phyloP scores from a whole-genome alignment of 1,140 invertebrate species.

The Pseudomyrmex cubaensis region DNA sequence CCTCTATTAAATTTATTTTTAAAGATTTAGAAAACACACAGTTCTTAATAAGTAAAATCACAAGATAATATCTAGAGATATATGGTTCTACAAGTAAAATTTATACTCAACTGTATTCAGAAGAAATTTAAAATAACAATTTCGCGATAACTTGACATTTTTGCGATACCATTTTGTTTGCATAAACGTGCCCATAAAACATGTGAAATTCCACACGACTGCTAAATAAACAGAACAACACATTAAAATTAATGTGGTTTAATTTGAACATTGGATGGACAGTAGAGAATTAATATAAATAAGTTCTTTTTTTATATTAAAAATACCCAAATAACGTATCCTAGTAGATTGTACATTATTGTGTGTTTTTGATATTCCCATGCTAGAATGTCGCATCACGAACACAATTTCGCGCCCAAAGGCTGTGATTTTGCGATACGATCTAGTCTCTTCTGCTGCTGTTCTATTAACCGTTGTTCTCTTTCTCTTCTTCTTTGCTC shows the following conservation, averaged over 20 bases:
- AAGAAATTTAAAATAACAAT: no score
- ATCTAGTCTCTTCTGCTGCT: conserved; percentile 84
- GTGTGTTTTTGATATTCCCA: conserved; percentile 35
- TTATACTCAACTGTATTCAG: no score
- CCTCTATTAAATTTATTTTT: conserved; percentile 7
- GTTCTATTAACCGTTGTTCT: conserved; percentile 82
- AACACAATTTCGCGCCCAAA: conserved; percentile 83
- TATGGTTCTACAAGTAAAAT: not conserved
- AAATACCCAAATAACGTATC: conserved; percentile 14
- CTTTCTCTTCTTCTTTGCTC: conserved; percentile 84
- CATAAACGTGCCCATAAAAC: no score
- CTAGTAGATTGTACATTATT: conserved; percentile 32
- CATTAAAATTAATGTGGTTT: not conserved
- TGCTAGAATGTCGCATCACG: conserved; percentile 75
- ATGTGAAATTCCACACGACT: not conserved
- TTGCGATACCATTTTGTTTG: no score
- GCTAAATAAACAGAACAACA: not conserved
- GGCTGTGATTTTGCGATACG: conserved; percentile 79
- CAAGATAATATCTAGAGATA: not conserved
- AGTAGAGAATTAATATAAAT: conserved; percentile 12
- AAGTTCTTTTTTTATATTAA: conserved; percentile 13
- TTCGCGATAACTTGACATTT: no score
- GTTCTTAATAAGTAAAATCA: not conserved
- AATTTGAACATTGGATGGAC: not conserved
- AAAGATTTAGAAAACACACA: conserved; percentile 7